Conservation (phyloP, 2,797 vertebrate species). For the Argentina silus region DNA sequence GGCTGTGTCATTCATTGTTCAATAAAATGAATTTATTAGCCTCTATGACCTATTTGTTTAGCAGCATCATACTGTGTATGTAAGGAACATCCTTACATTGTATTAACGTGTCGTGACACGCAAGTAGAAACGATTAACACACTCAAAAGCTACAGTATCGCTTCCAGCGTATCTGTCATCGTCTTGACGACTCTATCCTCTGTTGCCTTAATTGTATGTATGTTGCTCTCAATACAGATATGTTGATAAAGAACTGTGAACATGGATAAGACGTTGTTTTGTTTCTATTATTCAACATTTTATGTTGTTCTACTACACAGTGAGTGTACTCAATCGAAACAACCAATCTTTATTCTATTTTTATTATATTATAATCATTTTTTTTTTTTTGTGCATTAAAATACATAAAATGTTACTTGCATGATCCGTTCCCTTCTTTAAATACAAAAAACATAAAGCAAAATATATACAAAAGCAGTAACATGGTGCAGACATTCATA, state of each 20-base stretch:
- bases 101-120: background rate
- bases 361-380: no score
- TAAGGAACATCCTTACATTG: background rate
- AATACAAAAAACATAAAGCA: no score
- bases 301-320: background rate
- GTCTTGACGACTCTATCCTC: background rate
- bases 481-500: no score
- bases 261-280: background rate
- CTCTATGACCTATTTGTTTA: constrained; percentile 7
- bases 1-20: constrained; percentile 17
- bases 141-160: background rate
- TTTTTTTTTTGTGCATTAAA: constrained; percentile 1
- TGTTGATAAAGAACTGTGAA: background rate
- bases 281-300: background rate
- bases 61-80: constrained; percentile 8
- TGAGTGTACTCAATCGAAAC: background rate
- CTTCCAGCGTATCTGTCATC: background rate
- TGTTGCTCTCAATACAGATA: background rate
- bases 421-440: background rate
- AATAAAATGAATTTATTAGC: constrained; percentile 20
- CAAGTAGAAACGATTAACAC: background rate
- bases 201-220: background rate
- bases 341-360: background rate
- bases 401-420: background rate
- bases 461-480: no score